phyloP scores from a whole-genome alignment of 2,888 invertebrate species.

The Philhelius pedissequus region DNA sequence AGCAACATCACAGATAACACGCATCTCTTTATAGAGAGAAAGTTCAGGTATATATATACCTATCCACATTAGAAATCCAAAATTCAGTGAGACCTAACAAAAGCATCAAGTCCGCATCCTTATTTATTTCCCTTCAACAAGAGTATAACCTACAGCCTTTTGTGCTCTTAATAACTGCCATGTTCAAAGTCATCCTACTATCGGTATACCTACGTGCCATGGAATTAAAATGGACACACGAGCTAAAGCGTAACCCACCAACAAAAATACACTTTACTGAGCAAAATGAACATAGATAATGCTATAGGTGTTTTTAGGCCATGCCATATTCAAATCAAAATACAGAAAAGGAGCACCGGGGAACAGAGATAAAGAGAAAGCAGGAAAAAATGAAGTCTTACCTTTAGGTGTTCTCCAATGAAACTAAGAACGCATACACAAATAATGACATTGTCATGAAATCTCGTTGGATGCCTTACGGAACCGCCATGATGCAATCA shows the following conservation, averaged over 20 bases:
- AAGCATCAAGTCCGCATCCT: constrained; percentile 42
- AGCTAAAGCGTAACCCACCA: neutral
- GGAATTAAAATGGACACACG: constrained; percentile 45
- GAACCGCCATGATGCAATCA: neutral
- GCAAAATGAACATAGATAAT: constrained; percentile 18
- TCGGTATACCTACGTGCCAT: neutral
- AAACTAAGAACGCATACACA: constrained; percentile 28
- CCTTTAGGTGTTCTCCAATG: constrained; percentile 27
- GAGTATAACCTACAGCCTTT: constrained; percentile 60
- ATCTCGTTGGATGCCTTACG: constrained; percentile 56
- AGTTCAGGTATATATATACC: neutral
- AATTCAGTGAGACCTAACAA: neutral
- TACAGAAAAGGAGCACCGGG: neutral
- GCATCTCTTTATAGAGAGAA: constrained; percentile 6
- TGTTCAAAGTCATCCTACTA: constrained; percentile 31
- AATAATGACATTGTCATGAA: constrained; percentile 52
- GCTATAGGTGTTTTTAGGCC: constrained; percentile 12
- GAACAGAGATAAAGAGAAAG: neutral
- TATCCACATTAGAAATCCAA: neutral
- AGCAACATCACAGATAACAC: constrained; percentile 17
- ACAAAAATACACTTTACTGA: neutral
- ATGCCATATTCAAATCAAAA: neutral
- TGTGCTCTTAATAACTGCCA: constrained; percentile 58
- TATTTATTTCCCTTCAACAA: constrained; percentile 60
- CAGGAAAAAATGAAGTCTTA: neutral